Evolutionary conservation across 2,797 vertebrate genomes (phyloP).

Genomic region (Podarcis siculus): DNA sequence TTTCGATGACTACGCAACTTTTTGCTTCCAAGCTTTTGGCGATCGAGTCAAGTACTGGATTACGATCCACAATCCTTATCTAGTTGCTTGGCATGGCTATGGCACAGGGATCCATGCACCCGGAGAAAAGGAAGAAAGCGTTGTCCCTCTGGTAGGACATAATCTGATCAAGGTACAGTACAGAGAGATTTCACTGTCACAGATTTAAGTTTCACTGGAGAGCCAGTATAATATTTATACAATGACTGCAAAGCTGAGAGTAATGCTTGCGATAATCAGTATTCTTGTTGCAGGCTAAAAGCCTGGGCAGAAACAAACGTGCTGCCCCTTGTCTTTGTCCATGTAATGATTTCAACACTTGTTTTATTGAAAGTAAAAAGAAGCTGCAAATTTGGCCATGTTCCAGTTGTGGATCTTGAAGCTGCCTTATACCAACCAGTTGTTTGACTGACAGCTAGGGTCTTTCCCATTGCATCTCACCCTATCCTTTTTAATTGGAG

Average conservation of each 20-base stretch:
- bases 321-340: slow-evolving; percentile 9
- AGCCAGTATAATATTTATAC: neutral
- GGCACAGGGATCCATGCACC: slow-evolving; percentile 91
- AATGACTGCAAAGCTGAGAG: neutral
- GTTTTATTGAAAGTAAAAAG: neutral
- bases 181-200: slow-evolving; percentile 25
- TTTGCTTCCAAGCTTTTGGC: slow-evolving; percentile 92
- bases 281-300: neutral
- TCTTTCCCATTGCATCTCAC: neutral
- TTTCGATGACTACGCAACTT: slow-evolving; percentile 90
- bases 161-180: slow-evolving; percentile 94
- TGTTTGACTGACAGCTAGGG: neutral
- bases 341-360: neutral
- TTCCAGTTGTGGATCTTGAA: neutral
- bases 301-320: neutral
- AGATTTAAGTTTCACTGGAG: neutral
- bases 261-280: neutral
- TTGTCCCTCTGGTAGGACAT: slow-evolving; percentile 88
- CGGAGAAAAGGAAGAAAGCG: slow-evolving; percentile 81
- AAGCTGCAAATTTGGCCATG: neutral
- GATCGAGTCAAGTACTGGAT: slow-evolving; percentile 91
- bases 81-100: slow-evolving; percentile 92
- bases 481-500: neutral
- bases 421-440: neutral
- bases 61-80: slow-evolving; percentile 94